Conservation (phyloP, 2,113 vertebrate species). For the Sturnira hondurensis region DNA sequence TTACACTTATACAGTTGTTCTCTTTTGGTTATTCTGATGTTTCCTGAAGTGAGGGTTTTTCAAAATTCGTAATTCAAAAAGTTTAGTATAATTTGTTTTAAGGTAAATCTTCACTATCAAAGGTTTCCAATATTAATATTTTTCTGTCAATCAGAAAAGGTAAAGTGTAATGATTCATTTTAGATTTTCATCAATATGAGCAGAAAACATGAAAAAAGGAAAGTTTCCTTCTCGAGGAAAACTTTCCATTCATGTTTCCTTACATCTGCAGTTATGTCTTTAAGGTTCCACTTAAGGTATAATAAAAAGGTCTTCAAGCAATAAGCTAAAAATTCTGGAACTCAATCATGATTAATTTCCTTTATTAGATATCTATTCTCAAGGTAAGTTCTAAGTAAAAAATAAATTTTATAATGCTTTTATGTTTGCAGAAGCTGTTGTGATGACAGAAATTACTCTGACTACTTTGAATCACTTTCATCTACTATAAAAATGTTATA, state of each 20-base stretch:
- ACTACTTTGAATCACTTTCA: background rate
- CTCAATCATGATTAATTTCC: background rate
- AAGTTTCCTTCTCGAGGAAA: background rate
- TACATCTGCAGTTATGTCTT: conserved; percentile 11
- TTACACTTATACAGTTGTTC: background rate
- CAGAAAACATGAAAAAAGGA: background rate
- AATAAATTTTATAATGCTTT: conserved; percentile 19
- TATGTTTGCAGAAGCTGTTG: background rate
- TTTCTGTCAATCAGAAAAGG: background rate
- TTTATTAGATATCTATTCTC: conserved; percentile 1
- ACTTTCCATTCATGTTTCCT: background rate
- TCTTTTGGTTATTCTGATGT: background rate
- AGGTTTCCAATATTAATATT: conserved; percentile 28
- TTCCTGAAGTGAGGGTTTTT: conserved; percentile 41
- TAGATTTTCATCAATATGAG: background rate
- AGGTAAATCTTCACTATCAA: conserved; percentile 28
- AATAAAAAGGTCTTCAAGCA: conserved; percentile 5
- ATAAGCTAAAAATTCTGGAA: conserved; percentile 1
- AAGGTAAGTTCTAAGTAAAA: conserved; percentile 40
- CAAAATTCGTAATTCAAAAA: conserved; percentile 29
- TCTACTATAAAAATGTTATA: background rate
- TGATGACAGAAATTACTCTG: background rate
- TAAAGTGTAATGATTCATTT: conserved; percentile 16
- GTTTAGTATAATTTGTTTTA: conserved; percentile 34
- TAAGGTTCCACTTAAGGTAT: conserved; percentile 10